phyloP scores from a whole-genome alignment of 2,888 invertebrate genomes.

The Trisateles emortualis region DNA sequence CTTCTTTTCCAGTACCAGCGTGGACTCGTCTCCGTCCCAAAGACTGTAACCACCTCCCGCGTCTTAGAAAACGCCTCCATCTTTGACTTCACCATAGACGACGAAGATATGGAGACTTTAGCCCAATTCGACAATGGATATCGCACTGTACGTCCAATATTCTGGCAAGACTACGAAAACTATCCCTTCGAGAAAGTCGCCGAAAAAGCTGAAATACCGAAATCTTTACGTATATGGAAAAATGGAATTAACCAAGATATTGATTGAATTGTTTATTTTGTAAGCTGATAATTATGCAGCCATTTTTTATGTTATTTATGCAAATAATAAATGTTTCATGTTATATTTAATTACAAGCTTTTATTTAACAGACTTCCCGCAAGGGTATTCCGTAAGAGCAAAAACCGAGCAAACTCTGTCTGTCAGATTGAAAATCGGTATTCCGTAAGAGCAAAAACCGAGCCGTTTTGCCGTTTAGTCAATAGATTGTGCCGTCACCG shows the following conservation, averaged over 20 bases:
- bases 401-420: too few relatives aligned
- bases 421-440: too few relatives aligned
- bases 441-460: too few relatives aligned
- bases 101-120: conserved; percentile 55
- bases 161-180: conserved; percentile 61
- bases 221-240: conserved; percentile 27
- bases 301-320: too few relatives aligned
- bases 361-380: too few relatives aligned
- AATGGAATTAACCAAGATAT: conserved; percentile 42
- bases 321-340: too few relatives aligned
- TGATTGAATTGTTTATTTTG: conserved; percentile 24
- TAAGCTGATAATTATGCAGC: too few relatives aligned
- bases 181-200: conserved; percentile 40
- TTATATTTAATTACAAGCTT: too few relatives aligned
- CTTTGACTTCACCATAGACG: conserved; percentile 69
- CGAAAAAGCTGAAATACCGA: conserved; percentile 23
- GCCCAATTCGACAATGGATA: conserved; percentile 66
- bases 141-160: conserved; percentile 57
- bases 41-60: conserved; percentile 64
- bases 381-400: too few relatives aligned
- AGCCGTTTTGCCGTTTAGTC: too few relatives aligned
- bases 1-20: conserved; percentile 65
- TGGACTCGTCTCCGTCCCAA: conserved; percentile 66
- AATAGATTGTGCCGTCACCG: too few relatives aligned
- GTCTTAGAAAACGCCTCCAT: conserved; percentile 72